Base-by-base conservation (phyloP, 2,113 vertebrate species). In the Erythrocercus mccallii region DNA sequence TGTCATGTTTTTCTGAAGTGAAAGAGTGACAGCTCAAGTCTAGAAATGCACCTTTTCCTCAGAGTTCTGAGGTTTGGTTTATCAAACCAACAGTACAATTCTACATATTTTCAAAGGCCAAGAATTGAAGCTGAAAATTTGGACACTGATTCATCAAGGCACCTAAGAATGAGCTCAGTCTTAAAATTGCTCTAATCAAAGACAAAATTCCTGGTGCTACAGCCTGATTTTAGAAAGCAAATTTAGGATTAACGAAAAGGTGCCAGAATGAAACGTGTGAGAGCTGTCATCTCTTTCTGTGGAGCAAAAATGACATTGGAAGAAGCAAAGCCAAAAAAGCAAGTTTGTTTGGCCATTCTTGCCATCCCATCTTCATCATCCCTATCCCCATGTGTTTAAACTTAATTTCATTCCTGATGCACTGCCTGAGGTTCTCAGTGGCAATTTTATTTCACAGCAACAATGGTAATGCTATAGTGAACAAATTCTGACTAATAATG, bases 211-310 rank as follows among this genome's bases (percentile, higher is more conserved):
- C 35, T 65, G 50, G 38, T 64, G 53, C 19, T 76, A 31, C 31
- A 56, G 42, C 14, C 23, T 84, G 37, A 71, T 76, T 94, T 94
- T 65, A 92, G 73, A 92, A 89, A 81, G 73, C 37, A 89, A 79
- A 95, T 94, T 85, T 94, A 82, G 37, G 30, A 58, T 19, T 74
- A 89, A 94, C 50, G 40, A 91, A 92, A 91, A 85, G 65, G 77
- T 85, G 45, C 18, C 45, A 89, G 45, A 79, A 79, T 53, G 53
- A 65, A 89, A 76, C 8, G 30, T 30, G 30, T 64, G 61, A 81
- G 48, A 25, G 15, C n/a, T 91, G 81, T 56, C 81, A 80, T 85
- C 18, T 73, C 47, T 72, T 35, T 83, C 83, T 68, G 15, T 35
- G 42, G 19, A 74, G 40, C 33, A 69, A 61, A 57, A 56, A 42